Percentiles rank a stretch among this genome's conserved stretches.
These are phyloP conservation scores for Archaeoteleia sp. DNA, from an alignment of 2,888 invertebrate species.

Conservation along the genomic window DNA sequence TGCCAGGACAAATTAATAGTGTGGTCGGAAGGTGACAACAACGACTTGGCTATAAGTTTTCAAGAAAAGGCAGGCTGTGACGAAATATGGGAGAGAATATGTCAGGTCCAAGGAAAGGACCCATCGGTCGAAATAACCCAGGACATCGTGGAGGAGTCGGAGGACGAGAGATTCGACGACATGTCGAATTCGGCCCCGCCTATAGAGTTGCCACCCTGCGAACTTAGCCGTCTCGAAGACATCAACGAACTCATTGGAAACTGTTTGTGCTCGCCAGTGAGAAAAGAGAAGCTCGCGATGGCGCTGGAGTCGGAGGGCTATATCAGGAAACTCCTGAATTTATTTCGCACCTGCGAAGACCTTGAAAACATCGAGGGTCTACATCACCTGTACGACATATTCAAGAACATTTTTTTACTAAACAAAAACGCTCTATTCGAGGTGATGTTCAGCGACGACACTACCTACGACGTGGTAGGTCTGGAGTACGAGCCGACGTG, in stretches of 20 bases:
- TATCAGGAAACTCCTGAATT: slow-evolving; percentile 93
- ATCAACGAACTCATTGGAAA: slow-evolving; percentile 94
- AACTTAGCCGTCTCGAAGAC: slow-evolving; percentile 93
- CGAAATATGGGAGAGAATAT: slow-evolving; percentile 99
- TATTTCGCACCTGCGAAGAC: slow-evolving; percentile 98
- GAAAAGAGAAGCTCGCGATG: slow-evolving; percentile 95
- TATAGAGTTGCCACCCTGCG: slow-evolving; percentile 96
- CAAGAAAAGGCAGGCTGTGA: slow-evolving; percentile 99
- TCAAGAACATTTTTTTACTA: slow-evolving; percentile 98
- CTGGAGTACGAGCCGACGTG: slow-evolving; percentile 96
- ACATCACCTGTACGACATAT: slow-evolving; percentile 97
- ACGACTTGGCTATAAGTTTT: slow-evolving; percentile 99
- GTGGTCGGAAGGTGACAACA: slow-evolving; percentile 99
- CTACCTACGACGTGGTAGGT: slow-evolving; percentile 98
- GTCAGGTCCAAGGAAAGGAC: slow-evolving; percentile 98
- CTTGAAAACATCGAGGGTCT: slow-evolving; percentile 95
- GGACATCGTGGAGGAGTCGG: slow-evolving; percentile 96
- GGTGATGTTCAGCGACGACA: slow-evolving; percentile 97
- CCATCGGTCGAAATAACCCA: slow-evolving; percentile 98
- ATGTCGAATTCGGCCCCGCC: slow-evolving; percentile 96
- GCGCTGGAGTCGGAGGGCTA: slow-evolving; percentile 96
- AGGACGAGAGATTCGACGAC: slow-evolving; percentile 97
- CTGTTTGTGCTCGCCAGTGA: slow-evolving; percentile 90
- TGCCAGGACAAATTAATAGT: slow-evolving; percentile 96
- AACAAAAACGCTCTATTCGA: slow-evolving; percentile 98